Evolutionary conservation across 2,797 vertebrate species (phyloP).

Genomic region (Chromobotia macracanthus): DNA sequence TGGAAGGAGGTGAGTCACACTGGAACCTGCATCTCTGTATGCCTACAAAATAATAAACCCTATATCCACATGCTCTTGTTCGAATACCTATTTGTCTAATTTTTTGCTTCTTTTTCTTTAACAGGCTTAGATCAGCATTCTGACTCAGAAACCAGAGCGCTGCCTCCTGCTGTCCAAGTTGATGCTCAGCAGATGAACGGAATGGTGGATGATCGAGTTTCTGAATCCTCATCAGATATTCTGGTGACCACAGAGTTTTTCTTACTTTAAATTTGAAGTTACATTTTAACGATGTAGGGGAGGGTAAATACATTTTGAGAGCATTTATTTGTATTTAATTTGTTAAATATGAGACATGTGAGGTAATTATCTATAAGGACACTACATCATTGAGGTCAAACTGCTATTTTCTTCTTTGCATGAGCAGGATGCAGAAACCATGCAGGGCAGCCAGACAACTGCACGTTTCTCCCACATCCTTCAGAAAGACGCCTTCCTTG

Average conservation of each 20-base stretch:
- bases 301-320: background rate
- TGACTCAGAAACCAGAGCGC: slow-evolving; percentile 68
- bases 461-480: slow-evolving; percentile 91
- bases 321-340: background rate
- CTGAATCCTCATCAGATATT: slow-evolving; percentile 90
- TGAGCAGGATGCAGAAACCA: slow-evolving; percentile 83
- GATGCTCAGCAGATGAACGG: slow-evolving; percentile 89
- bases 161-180: slow-evolving; percentile 67
- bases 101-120: slow-evolving; percentile 10
- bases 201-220: slow-evolving; percentile 88
- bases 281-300: no score
- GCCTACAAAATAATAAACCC: background rate
- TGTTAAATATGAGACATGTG: background rate
- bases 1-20: slow-evolving; percentile 53
- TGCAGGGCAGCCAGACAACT: slow-evolving; percentile 79
- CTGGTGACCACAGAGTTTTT: slow-evolving; percentile 77
- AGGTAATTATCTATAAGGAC: background rate
- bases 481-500: slow-evolving; percentile 96
- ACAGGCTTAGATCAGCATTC: slow-evolving; percentile 62
- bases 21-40: background rate
- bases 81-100: background rate
- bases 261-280: background rate
- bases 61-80: background rate
- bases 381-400: background rate
- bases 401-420: slow-evolving; percentile 27